Percentiles rank a stretch among this genome's conserved stretches.
These are phyloP conservation scores for Alcis repandata DNA, from an alignment of 2,888 invertebrate species.

Conservation along the genomic window DNA sequence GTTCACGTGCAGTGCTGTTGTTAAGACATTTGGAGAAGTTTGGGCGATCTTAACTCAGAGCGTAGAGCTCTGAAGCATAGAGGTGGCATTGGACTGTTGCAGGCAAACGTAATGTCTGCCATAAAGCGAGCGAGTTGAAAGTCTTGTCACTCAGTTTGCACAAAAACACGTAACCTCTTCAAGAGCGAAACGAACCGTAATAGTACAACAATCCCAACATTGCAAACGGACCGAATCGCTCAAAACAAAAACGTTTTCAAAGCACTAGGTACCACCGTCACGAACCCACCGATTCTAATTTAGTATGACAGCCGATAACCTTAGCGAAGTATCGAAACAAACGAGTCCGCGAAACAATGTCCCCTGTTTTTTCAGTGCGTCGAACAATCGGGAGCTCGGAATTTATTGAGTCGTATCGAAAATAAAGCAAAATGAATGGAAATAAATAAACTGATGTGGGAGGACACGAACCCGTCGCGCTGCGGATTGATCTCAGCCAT, in stretches of 20 bases:
- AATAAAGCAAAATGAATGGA: constrained; percentile 65
- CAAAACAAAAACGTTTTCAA: constrained; percentile 42
- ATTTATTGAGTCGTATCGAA: constrained; percentile 81
- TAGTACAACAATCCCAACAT: not conserved
- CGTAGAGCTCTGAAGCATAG: too few species aligned
- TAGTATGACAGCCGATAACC: constrained; percentile 61
- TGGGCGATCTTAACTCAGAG: too few species aligned
- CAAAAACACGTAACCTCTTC: too few species aligned
- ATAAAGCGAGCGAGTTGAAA: too few species aligned
- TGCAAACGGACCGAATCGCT: not conserved
- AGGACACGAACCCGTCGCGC: constrained; percentile 70
- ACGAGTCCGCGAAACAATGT: constrained; percentile 65
- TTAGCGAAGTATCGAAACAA: constrained; percentile 50
- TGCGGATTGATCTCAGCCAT: constrained; percentile 80
- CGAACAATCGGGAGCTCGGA: constrained; percentile 77
- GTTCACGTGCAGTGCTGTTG: constrained; percentile 37
- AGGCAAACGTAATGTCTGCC: not conserved
- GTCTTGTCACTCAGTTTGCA: too few species aligned
- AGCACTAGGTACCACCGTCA: constrained; percentile 42
- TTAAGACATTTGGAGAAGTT: not conserved
- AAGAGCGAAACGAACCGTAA: not conserved
- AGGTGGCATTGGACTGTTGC: too few species aligned
- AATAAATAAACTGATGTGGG: constrained; percentile 55
- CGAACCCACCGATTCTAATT: constrained; percentile 63
- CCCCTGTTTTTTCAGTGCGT: constrained; percentile 70